Base-by-base conservation (phyloP, 1,140 invertebrate genomes). In the Coelopa frigida region DNA sequence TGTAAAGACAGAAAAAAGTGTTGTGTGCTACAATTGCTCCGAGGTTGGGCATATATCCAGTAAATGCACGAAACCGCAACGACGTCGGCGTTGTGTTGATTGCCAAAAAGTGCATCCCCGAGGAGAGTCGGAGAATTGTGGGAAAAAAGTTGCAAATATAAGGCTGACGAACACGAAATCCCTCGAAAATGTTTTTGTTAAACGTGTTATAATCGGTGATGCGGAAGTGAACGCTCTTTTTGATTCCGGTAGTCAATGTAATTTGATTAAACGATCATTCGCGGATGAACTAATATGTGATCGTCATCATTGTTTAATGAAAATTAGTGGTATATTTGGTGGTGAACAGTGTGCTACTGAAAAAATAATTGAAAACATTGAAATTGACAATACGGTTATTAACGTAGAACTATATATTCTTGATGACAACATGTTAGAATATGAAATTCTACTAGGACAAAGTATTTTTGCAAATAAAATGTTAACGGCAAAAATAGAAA, bases 41-140 rank as follows among this genome's bases (percentile, higher is more conserved):
- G 46, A 48, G 14, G 12, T 23, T n/a, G 46, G 46, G 20, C 38
- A 48, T 23, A 35, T 42, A 20, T 48, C 39, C 4, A 23, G 14
- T 20, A 36, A 33, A 26, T 48, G 46, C 18, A 5, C 20, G 12
- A 47, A 47, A 47, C 21, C 32, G 15, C 46, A n/a, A 27, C 21
- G 15, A 14, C 31, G 37, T n/a, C 7, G 6, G 15, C 14, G 46
- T 20, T 42, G 39, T 35, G 14, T 5, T 26, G 31, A 48, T 36
- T 48, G 46, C 23, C 20, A 27, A 11, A 39, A 33, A 33, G 26
- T 47, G 36, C 45, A 47, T n/a, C 15, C 10, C 15, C 33, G 24
- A 26, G 35, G 27, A 7, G 36, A 39, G 32, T 38, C 45, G 11
- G 14, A 33, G 11, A 46, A 46, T 15, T 46, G 45, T 21, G 45